phyloP scores from a whole-genome alignment of 2,888 invertebrate species.

The Netelia fuscicornis region DNA sequence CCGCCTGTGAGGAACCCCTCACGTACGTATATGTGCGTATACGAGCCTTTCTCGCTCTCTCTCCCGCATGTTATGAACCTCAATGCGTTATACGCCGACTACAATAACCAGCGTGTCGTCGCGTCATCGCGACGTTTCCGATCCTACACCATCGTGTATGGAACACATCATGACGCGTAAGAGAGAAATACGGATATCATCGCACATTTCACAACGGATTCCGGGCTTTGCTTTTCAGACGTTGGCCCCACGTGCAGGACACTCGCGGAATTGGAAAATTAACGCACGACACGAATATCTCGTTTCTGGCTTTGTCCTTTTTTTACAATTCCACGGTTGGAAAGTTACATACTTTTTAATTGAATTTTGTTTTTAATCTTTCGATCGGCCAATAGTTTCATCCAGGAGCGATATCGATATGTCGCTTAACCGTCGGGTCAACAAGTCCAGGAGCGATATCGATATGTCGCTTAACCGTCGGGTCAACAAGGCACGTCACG shows the following conservation, averaged over 20 bases:
- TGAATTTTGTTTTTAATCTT: not conserved
- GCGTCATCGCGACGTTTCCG: slow-evolving; percentile 51
- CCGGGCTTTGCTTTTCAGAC: too few species aligned
- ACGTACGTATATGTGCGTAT: slow-evolving; percentile 52
- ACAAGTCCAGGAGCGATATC: not conserved
- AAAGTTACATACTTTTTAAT: not conserved
- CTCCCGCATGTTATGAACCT: slow-evolving; percentile 21
- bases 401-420: not conserved
- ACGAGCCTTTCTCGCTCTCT: not conserved
- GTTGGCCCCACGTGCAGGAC: too few species aligned
- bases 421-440: not conserved
- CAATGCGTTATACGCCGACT: slow-evolving; percentile 17
- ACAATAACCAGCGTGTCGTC: slow-evolving; percentile 49
- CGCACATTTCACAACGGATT: too few species aligned
- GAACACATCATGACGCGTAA: slow-evolving; percentile 9
- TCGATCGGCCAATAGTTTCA: not conserved
- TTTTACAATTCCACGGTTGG: not conserved
- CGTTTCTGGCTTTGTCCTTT: not conserved
- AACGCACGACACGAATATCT: not conserved
- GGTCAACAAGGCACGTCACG: not conserved
- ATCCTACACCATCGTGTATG: slow-evolving; percentile 30
- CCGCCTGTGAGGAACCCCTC: slow-evolving; percentile 49
- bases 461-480: not conserved
- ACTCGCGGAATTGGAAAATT: too few species aligned
- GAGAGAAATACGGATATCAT: not conserved